Conservation (phyloP, 2,797 vertebrate genomes). For the Sebastes iracundus region DNA sequence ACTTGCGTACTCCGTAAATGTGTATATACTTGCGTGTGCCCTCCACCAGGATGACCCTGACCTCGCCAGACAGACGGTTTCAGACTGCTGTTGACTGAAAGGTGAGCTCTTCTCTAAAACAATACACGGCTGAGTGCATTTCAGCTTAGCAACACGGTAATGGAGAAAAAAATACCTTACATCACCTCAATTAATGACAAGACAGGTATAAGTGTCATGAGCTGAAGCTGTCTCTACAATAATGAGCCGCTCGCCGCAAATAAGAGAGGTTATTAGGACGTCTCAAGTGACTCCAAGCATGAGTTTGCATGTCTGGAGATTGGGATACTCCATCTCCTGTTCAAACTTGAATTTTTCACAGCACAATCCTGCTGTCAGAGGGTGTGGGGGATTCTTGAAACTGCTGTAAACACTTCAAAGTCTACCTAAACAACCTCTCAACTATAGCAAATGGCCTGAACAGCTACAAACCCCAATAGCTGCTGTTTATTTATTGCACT, state of each 20-base stretch:
- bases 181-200: slow-evolving; percentile 35
- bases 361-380: slow-evolving; percentile 13
- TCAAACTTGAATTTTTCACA: slow-evolving; percentile 41
- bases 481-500: background rate
- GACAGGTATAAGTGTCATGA: slow-evolving; percentile 43
- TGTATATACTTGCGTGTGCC: slow-evolving; percentile 16
- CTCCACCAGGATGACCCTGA: slow-evolving; percentile 46
- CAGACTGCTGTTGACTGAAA: slow-evolving; percentile 51
- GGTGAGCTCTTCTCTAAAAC: slow-evolving; percentile 52
- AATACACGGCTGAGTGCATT: slow-evolving; percentile 52
- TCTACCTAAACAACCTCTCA: slow-evolving; percentile 48
- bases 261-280: slow-evolving; percentile 32
- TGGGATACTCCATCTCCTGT: slow-evolving; percentile 20
- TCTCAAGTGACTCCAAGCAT: slow-evolving; percentile 34
- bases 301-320: slow-evolving; percentile 41
- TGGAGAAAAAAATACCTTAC: slow-evolving; percentile 44
- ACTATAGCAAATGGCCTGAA: slow-evolving; percentile 1
- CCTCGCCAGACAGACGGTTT: slow-evolving; percentile 54
- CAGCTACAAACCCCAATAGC: background rate
- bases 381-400: slow-evolving; percentile 15
- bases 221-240: slow-evolving; percentile 27
- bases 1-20: background rate
- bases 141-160: slow-evolving; percentile 7
- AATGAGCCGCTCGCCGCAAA: slow-evolving; percentile 24
- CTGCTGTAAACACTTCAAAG: slow-evolving; percentile 36